phyloP scores from a whole-genome alignment of 2,888 invertebrate genomes.

The Leptinotarsa juncta region DNA sequence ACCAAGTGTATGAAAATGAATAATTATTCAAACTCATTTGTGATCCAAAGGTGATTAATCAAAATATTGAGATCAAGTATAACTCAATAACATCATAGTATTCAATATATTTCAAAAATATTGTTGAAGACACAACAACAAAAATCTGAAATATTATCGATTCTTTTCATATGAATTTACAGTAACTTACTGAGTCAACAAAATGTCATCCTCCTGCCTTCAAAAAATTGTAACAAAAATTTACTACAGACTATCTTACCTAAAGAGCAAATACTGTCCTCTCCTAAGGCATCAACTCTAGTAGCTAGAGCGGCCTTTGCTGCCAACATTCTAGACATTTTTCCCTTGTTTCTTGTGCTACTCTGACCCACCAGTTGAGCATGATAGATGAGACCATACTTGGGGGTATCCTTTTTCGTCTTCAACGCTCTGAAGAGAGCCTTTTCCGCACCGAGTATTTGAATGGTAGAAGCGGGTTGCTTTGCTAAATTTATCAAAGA shows the following conservation, averaged over 20 bases:
- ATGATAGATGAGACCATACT: conserved; percentile 98
- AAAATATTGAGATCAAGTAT: too few species aligned
- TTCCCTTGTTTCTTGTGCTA: conserved; percentile 91
- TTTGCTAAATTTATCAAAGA: conserved; percentile 96
- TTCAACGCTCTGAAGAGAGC: conserved; percentile 97
- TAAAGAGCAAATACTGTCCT: conserved; percentile 84
- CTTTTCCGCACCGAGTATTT: conserved; percentile 98
- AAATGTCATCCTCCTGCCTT: too few species aligned
- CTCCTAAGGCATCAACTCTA: conserved; percentile 95
- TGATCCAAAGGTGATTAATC: too few species aligned
- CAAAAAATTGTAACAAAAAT: conserved; percentile 1
- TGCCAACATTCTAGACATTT: conserved; percentile 95
- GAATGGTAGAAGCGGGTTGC: conserved; percentile 97
- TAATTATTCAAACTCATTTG: too few species aligned
- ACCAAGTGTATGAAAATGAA: too few species aligned
- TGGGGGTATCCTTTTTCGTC: conserved; percentile 97
- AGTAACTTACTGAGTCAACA: too few species aligned
- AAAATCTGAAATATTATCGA: too few species aligned
- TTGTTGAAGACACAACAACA: too few species aligned
- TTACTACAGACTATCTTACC: conserved; percentile 66
- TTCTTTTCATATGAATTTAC: too few species aligned
- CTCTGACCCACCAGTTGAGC: conserved; percentile 92
- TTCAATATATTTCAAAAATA: too few species aligned
- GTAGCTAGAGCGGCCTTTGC: conserved; percentile 95
- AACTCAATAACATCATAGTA: too few species aligned